These are phyloP conservation scores for Brotula barbata DNA, from an alignment of 2,797 vertebrate species.

Conservation along the genomic window DNA sequence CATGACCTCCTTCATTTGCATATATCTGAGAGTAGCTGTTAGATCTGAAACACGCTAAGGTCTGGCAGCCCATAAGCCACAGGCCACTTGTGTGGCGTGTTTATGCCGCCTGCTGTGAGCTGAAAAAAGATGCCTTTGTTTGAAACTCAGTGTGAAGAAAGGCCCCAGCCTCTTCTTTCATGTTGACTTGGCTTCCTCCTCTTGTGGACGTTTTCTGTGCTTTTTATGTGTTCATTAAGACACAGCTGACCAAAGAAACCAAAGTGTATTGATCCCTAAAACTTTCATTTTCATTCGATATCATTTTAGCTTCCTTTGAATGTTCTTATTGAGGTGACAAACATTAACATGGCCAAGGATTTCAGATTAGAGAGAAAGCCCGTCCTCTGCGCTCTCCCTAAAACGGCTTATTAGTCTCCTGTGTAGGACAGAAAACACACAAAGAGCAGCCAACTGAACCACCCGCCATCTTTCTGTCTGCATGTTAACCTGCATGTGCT, in stretches of 20 bases:
- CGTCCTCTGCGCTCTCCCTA: slow-evolving; percentile 20
- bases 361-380: slow-evolving; percentile 18
- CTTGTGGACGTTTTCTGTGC: slow-evolving; percentile 6
- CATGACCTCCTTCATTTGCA: slow-evolving; percentile 40
- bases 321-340: slow-evolving; percentile 15
- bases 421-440: slow-evolving; percentile 40
- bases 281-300: not conserved
- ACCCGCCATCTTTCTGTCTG: slow-evolving; percentile 58
- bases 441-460: slow-evolving; percentile 50
- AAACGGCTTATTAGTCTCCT: slow-evolving; percentile 53
- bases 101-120: slow-evolving; percentile 50
- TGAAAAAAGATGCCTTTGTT: slow-evolving; percentile 68
- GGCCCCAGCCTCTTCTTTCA: slow-evolving; percentile 11
- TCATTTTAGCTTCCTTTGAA: not conserved
- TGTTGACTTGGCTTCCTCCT: slow-evolving; percentile 23
- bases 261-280: slow-evolving; percentile 6
- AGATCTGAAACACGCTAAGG: slow-evolving; percentile 19
- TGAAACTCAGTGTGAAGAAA: slow-evolving; percentile 39
- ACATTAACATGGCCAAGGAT: slow-evolving; percentile 5
- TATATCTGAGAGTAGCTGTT: slow-evolving; percentile 37
- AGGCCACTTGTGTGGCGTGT: slow-evolving; percentile 46
- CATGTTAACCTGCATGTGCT: slow-evolving; percentile 37
- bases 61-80: slow-evolving; percentile 35
- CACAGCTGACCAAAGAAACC: slow-evolving; percentile 8
- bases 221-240: slow-evolving; percentile 2